Percentiles rank a stretch among this genome's conserved stretches.
These are phyloP conservation scores for Hyperoplus lanceolatus DNA, from an alignment of 2,797 vertebrate species.

Conservation along the genomic window DNA sequence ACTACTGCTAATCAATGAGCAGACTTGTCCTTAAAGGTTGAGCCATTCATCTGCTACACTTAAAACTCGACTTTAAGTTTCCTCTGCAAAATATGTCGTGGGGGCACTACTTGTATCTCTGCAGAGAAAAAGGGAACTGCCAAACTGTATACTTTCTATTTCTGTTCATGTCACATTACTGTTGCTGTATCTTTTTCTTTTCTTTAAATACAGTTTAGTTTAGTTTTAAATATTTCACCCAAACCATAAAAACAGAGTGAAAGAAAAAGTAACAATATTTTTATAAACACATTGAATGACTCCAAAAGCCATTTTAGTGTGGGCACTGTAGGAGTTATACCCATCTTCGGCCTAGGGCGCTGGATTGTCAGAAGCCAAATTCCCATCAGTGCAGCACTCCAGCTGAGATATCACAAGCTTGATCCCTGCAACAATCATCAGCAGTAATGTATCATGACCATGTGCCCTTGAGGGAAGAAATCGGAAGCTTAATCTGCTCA, in stretches of 20 bases:
- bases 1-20: constrained; percentile 59
- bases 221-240: constrained; percentile 18
- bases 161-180: constrained; percentile 13
- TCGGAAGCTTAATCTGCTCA: constrained; percentile 69
- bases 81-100: constrained; percentile 65
- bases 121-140: constrained; percentile 36
- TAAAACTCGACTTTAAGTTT: constrained; percentile 48
- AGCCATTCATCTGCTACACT: constrained; percentile 64
- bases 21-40: constrained; percentile 48
- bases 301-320: constrained; percentile 42
- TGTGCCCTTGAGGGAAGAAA: constrained; percentile 77
- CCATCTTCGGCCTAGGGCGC: constrained; percentile 39
- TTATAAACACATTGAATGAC: constrained; percentile 31
- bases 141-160: constrained; percentile 38
- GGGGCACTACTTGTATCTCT: constrained; percentile 32
- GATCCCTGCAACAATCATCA: constrained; percentile 74
- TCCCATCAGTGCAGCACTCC: constrained; percentile 70
- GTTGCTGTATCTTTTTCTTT: constrained; percentile 21
- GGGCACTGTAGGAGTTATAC: constrained; percentile 44
- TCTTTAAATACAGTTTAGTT: constrained; percentile 35
- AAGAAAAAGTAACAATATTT: constrained; percentile 36
- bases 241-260: constrained; percentile 24
- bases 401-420: constrained; percentile 73
- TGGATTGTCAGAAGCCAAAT: constrained; percentile 55
- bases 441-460: constrained; percentile 77